Percentiles rank a stretch among this genome's conserved stretches.
Evolutionary conservation across 2,797 vertebrate genomes (phyloP).

Genomic region (Premnoplex brunnescens): DNA sequence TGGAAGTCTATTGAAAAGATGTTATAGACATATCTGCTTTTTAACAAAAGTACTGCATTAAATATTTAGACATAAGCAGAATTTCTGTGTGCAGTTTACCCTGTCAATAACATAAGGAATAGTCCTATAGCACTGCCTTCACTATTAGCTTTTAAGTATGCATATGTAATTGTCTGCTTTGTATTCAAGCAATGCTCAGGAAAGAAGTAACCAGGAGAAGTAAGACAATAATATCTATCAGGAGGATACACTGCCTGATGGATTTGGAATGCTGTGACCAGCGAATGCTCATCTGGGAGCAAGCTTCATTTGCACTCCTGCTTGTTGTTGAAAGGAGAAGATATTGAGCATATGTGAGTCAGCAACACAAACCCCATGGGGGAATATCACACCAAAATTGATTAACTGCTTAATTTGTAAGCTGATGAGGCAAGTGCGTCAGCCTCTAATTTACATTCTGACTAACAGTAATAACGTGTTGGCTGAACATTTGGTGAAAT

Average conservation of each 20-base stretch:
- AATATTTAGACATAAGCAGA: background rate
- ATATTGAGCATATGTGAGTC: constrained; percentile 54
- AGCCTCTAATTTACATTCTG: constrained; percentile 50
- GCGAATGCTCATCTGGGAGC: constrained; percentile 21
- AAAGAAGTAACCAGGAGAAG: constrained; percentile 36
- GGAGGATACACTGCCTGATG: constrained; percentile 43
- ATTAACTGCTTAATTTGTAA: constrained; percentile 59
- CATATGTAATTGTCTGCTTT: constrained; percentile 50
- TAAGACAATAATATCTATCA: constrained; percentile 44
- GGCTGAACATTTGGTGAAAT: constrained; percentile 41
- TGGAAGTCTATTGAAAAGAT: background rate
- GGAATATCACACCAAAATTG: constrained; percentile 47
- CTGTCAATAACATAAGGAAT: background rate
- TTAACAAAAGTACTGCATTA: background rate
- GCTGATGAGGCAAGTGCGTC: constrained; percentile 51
- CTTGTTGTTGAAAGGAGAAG: constrained; percentile 28
- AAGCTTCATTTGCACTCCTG: constrained; percentile 48
- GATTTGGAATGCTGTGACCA: constrained; percentile 54
- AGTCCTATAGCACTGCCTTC: background rate
- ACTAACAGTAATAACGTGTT: constrained; percentile 55
- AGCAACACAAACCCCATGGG: constrained; percentile 15
- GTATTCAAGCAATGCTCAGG: constrained; percentile 41
- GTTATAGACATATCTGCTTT: background rate
- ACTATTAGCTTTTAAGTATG: constrained; percentile 20
- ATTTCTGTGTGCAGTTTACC: background rate